Evolutionary conservation across 2,888 invertebrate species (phyloP).

Genomic region (Masnerella sp.): DNA sequence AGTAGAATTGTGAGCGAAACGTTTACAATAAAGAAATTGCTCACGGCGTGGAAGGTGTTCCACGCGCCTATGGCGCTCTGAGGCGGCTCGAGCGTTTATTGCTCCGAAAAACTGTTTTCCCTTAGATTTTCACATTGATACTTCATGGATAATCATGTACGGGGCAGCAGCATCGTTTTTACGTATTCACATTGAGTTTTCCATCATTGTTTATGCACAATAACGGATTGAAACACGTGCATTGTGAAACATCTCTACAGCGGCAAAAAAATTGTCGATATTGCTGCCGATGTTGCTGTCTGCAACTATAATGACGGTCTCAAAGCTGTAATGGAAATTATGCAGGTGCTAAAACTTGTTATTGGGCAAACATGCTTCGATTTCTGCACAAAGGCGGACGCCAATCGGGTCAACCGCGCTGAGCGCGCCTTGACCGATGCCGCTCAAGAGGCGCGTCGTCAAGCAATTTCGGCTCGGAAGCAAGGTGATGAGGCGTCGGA

Average conservation of each 20-base stretch:
- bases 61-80: too few species aligned
- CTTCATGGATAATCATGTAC: too few species aligned
- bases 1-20: too few species aligned
- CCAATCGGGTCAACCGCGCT: background rate
- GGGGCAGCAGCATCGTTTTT: too few species aligned
- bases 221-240: too few species aligned
- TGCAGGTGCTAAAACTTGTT: constrained; percentile 16
- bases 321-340: constrained; percentile 14
- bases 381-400: background rate
- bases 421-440: background rate
- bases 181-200: constrained; percentile 42
- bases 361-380: constrained; percentile 19
- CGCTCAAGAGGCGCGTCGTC: background rate
- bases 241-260: constrained; percentile 42
- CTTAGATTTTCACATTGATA: too few species aligned
- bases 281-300: constrained; percentile 35
- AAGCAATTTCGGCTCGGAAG: background rate
- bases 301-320: constrained; percentile 41
- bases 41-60: too few species aligned
- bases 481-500: background rate
- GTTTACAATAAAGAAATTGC: too few species aligned
- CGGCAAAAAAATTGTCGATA: constrained; percentile 27
- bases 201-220: too few species aligned
- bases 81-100: too few species aligned
- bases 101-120: too few species aligned